Conservation (phyloP, 2,888 invertebrate species). For the Baccha elongata region DNA sequence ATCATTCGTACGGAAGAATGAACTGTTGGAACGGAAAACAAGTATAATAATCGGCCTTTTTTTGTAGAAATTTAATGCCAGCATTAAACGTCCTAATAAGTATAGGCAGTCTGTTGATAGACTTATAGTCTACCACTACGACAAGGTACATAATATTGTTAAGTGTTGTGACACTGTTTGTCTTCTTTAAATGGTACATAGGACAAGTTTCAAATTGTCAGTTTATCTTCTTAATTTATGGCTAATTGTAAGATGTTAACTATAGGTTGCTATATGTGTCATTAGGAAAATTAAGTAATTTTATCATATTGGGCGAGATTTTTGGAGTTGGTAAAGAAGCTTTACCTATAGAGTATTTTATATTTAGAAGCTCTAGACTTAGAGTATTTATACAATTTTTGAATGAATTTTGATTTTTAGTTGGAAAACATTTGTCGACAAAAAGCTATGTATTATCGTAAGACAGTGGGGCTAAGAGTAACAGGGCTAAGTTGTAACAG, state of each 20-base stretch:
- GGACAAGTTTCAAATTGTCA: conserved; percentile 49
- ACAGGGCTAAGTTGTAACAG: no score
- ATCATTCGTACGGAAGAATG: conserved; percentile 10
- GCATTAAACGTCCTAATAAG: conserved; percentile 56
- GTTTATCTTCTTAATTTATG: conserved; percentile 67
- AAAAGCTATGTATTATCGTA: no score
- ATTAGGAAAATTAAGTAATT: conserved; percentile 20
- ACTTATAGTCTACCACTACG: conserved; percentile 14
- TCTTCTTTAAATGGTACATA: not conserved
- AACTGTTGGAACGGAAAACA: conserved; percentile 11
- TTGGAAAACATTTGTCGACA: no score
- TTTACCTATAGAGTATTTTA: no score
- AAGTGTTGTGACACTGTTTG: conserved; percentile 19
- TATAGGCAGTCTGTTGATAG: conserved; percentile 20
- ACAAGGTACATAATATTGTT: not conserved
- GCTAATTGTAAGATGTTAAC: conserved; percentile 51
- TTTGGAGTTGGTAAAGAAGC: no score
- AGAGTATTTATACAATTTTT: no score
- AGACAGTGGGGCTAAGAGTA: no score
- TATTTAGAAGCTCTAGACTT: no score
- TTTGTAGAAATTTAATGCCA: conserved; percentile 34
- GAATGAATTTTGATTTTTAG: no score
- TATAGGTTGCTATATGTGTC: conserved; percentile 20
- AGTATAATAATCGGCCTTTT: conserved; percentile 67
- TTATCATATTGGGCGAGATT: no score